Base-by-base conservation (phyloP, 2,797 vertebrate genomes). In the Morus bassanus region DNA sequence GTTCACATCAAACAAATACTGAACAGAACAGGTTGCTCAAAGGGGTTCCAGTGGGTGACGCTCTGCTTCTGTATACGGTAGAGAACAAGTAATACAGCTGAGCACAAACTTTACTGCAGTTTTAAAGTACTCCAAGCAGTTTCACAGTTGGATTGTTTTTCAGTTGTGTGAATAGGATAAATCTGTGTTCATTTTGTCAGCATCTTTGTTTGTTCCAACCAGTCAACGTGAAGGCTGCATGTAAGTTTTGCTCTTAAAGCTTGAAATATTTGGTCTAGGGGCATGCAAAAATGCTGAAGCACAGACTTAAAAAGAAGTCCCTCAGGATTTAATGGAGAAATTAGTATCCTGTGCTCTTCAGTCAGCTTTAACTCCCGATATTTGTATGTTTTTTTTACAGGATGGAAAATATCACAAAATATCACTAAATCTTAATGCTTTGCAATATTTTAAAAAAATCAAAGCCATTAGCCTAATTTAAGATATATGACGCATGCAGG, bases 141-240 rank as follows among this genome's bases (percentile, higher is more conserved):
- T 95, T 87, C 74, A 80, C 56, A 80, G 72, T 50, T 73, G 59
- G 76, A 50, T 92, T 95, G 22, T 48, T 91, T 81, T 95, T 85
- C 53, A 50, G 3, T 77, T 92, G 63, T 28, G 43, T 64, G 60
- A 79, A 51, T 43, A 63, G 21, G 28, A 56, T 69, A 77, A 95
- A 72, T 85, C 41, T 87, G 48, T 31, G 53, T 53, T 91, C 41
- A 7, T 83, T 95, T 91, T 80, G 59, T 2, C 85, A 65, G 12
- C 57, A 17, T 46, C 4, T 0, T 74, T 89, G 70, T 81, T 91
- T 92, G 80, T 64, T 89, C 50, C 59, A 65, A 3, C 28, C 50
- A 73, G 35, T 83, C 65, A 65, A 3, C 65, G 33, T 41, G 51
- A 92, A 91, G 76, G 39, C 65, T 10, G 7, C 7, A 2, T 56